Evolutionary conservation across 2,113 vertebrate genomes (phyloP).

Genomic region (Solea senegalensis): DNA sequence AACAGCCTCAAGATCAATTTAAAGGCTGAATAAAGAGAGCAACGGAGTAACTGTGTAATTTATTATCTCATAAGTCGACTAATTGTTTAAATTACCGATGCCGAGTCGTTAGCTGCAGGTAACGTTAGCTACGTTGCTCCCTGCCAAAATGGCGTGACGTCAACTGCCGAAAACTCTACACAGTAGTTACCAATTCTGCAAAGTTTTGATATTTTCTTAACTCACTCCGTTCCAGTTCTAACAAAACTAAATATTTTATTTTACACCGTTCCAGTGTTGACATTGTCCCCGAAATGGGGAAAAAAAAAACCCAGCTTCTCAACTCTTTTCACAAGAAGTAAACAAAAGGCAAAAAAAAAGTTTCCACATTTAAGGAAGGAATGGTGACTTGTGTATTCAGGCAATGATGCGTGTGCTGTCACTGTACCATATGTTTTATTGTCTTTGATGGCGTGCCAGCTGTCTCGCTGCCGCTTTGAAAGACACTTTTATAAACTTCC

Average conservation of each 20-base stretch:
- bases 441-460: constrained; percentile 62
- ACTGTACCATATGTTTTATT: constrained; percentile 62
- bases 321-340: constrained; percentile 30
- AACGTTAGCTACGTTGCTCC: no score
- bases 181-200: no score
- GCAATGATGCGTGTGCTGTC: constrained; percentile 60
- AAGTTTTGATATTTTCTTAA: no score
- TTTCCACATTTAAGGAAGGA: constrained; percentile 44
- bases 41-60: no score
- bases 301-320: constrained; percentile 28
- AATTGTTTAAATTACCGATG: no score
- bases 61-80: no score
- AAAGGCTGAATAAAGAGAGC: no score
- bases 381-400: constrained; percentile 26
- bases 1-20: no score
- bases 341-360: constrained; percentile 25
- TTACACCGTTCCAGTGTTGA: constrained; percentile 11
- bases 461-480: constrained; percentile 58
- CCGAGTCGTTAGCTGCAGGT: no score
- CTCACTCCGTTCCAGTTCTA: no score
- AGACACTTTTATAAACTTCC: constrained; percentile 56
- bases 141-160: no score
- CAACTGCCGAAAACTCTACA: no score
- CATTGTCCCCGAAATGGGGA: constrained; percentile 13
- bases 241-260: background rate